A percentile compares a stretch with the other conserved stretches of the same genome.
Evolutionary conservation across 2,113 vertebrate genomes (phyloP).

Genomic region (Paralichthys olivaceus): DNA sequence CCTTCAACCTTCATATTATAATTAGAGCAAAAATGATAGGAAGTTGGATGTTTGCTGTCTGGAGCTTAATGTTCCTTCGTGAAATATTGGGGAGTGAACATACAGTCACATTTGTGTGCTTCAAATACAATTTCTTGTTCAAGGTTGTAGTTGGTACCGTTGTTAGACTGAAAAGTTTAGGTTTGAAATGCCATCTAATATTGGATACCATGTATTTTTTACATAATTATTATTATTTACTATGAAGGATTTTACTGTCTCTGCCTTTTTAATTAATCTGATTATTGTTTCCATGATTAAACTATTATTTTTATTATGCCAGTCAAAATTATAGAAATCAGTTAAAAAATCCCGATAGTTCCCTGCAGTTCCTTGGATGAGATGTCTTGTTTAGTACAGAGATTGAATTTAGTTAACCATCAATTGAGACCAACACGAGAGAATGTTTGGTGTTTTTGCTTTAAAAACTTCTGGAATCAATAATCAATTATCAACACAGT

Average conservation of each 20-base stretch:
- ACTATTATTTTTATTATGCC: background rate
- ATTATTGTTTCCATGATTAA: background rate
- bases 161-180: conserved; percentile 20
- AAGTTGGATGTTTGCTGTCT: conserved; percentile 67
- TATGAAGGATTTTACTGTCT: background rate
- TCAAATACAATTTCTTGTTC: conserved; percentile 70
- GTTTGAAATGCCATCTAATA: conserved; percentile 8
- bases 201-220: conserved; percentile 1
- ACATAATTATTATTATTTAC: background rate
- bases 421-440: background rate
- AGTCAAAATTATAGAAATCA: background rate
- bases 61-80: conserved; percentile 64
- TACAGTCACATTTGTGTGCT: conserved; percentile 64
- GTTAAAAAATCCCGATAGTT: background rate
- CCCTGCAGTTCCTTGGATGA: background rate
- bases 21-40: conserved; percentile 72
- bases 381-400: background rate
- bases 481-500: background rate
- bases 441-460: background rate
- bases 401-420: background rate
- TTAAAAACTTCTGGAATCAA: background rate
- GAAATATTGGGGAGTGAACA: conserved; percentile 58
- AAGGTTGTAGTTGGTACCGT: conserved; percentile 45
- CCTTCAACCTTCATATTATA: conserved; percentile 71
- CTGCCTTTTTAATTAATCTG: background rate